Base-by-base conservation (phyloP, 2,113 vertebrate genomes). In the Bubalus kerabau region DNA sequence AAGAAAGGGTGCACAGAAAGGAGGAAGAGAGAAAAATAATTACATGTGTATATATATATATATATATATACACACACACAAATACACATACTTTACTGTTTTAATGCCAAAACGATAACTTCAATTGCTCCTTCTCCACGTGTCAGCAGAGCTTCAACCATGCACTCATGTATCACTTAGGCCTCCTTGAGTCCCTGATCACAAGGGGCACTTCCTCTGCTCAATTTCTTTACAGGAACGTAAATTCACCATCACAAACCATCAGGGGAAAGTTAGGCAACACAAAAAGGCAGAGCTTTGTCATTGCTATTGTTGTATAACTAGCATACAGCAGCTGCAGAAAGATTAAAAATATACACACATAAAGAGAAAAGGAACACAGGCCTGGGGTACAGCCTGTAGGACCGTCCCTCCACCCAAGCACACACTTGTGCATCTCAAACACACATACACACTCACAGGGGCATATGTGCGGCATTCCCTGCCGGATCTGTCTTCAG, bases 391-490 rank as follows among this genome's bases (percentile, higher is more conserved):
- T 3, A 1, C 10, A 40, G 2, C 14, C 57, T 21, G 24, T 9
- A 40, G 32, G 19, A 16, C 3, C 8, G 4, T 16, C 5, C 84
- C 74, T 28, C 5, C 0, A 87, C 46, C 7, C 32, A 1, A 2
- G 43, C 13, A 1, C n/a, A 81, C 12, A 43, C 32, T 4, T 48
- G 9, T 2, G 13, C 36, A 23, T 10, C 7, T 1, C 48, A 46
- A 56, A 17, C 54, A 30, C 0, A 3, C 19, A 50, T 3, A 46
- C 54, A 87, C 1, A 14, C 8, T n/a, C 59, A 19, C n/a, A 3
- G 12, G 30, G 19, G 9, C 36, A 6, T 2, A 3, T 1, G 21
- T 0, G 1, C 48, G 0, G 17, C 2, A 9, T 19, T 46, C 17
- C 86, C 40, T 81, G 32, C 32, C 6, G 3, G 30, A 14, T 56